Base-by-base conservation (phyloP, 2,888 invertebrate genomes). In the Gandaritis pyraliata region DNA sequence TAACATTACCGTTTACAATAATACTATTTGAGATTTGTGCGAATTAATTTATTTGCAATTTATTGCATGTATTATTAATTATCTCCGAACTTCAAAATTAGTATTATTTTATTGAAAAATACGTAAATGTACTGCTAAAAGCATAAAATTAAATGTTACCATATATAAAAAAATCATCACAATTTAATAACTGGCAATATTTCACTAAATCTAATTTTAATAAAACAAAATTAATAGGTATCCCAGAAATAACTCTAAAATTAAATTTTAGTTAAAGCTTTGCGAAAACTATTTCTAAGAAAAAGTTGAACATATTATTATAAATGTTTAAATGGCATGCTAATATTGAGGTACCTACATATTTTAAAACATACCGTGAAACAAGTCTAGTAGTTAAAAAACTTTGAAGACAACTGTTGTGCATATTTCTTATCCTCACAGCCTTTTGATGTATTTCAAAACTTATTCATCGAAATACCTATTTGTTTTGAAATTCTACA, bases 21-120 rank as follows among this genome's bases (percentile, higher is more conserved):
- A 46, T 59, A 60, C 62, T 60, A 64, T 62, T 57, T 46, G 56
- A 65, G 33, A 60, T 68, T 70, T 72, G 70, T 68, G 71, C 67
- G 65, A 72, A 70, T 61, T 47, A 65, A 66, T 65, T 47, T 56
- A 56, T 59, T 65, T 65, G 63, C 66, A 50, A n/a, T n/a, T n/a
- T 60, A 59, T 51, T 39, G 38, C 54, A 53, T 46, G 58, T 58
- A 45, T 23, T 11, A 29, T n/a, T n/a, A n/a, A n/a, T 45, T 49
- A 52, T 46, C 50, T 60, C 56, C 39, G 46, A 63, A 63, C 51
- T 50, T 48, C 30, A 62, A 58, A 43, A 39, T 41, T 13, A 43
- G 15, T 41, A 13, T 15, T 15, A 15, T 57, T 43, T 18, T 46
- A 16, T 41, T 58, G 15, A 41, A 48, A 39, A 52, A 47, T 54